Evolutionary conservation across 2,113 vertebrate genomes (phyloP).

Genomic region (Coptodon rendalli): DNA sequence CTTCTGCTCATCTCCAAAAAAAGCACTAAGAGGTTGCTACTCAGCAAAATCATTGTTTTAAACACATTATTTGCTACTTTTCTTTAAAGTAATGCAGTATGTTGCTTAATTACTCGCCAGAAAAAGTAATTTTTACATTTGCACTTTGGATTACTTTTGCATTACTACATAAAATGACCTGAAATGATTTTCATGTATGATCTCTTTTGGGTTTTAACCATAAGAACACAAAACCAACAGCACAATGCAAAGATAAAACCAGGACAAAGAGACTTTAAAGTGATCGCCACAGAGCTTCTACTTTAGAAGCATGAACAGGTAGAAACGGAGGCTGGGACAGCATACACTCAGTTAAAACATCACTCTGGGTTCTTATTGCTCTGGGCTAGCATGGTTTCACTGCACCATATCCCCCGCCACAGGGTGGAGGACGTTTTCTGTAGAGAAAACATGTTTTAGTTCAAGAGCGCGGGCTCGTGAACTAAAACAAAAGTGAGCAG

Average conservation of each 20-base stretch:
- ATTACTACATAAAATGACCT: not conserved
- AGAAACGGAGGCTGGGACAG: not conserved
- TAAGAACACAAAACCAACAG: not conserved
- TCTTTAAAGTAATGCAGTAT: not conserved
- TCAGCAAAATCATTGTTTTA: not conserved
- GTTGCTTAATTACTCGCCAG: not conserved
- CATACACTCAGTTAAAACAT: not conserved
- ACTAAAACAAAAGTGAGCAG: not conserved
- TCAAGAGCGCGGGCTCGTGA: fast-evolving
- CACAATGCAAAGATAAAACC: not conserved
- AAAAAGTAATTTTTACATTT: not conserved
- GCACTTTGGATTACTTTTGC: not conserved
- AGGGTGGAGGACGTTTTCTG: not conserved
- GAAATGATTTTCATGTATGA: not conserved
- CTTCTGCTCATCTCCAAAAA: not conserved
- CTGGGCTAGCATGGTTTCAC: not conserved
- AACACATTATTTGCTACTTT: not conserved
- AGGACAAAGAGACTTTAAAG: not conserved
- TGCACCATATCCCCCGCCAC: not conserved
- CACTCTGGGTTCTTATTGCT: not conserved
- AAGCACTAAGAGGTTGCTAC: not conserved
- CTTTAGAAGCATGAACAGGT: not conserved
- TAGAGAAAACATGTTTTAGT: not conserved
- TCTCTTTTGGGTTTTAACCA: not conserved
- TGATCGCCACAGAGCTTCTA: not conserved